Evolutionary conservation across 2,888 invertebrate genomes (phyloP).

Genomic region (Nemotelus nigrinus): DNA sequence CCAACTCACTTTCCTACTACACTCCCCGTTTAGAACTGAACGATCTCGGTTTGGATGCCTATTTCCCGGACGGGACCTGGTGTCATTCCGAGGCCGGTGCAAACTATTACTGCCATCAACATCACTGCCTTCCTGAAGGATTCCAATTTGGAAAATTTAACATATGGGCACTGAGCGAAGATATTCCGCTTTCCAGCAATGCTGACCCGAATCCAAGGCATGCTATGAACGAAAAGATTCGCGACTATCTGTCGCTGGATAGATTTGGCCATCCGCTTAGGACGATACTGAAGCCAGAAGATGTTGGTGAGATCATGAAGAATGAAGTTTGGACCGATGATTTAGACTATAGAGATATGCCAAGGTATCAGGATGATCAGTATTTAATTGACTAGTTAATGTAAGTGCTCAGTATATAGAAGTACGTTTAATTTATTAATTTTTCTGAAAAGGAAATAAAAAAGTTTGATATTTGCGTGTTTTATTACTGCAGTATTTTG

Average conservation of each 20-base stretch:
- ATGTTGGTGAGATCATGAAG: constrained; percentile 54
- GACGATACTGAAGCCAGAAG: constrained; percentile 69
- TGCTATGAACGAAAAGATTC: constrained; percentile 67
- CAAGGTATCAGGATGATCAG: constrained; percentile 51
- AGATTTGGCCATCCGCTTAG: constrained; percentile 71
- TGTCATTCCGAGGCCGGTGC: constrained; percentile 74
- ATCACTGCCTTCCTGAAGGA: constrained; percentile 79
- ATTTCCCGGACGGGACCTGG: constrained; percentile 85
- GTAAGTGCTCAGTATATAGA: neutral
- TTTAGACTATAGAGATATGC: constrained; percentile 74
- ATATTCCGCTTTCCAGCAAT: constrained; percentile 73
- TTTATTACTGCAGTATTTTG: neutral
- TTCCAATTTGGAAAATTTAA: constrained; percentile 71
- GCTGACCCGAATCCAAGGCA: constrained; percentile 67
- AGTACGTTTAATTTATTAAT: constrained; percentile 13
- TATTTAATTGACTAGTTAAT: constrained; percentile 31
- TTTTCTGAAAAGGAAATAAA: constrained; percentile 5
- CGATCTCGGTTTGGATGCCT: constrained; percentile 76
- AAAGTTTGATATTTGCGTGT: constrained; percentile 12
- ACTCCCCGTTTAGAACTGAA: constrained; percentile 81
- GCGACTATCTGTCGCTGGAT: constrained; percentile 72
- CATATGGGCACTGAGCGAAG: constrained; percentile 67
- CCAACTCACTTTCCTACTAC: constrained; percentile 74
- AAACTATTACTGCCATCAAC: constrained; percentile 78
- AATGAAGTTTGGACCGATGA: constrained; percentile 71